phyloP scores from a whole-genome alignment of 2,113 vertebrate species.

The Scophthalmus maximus region DNA sequence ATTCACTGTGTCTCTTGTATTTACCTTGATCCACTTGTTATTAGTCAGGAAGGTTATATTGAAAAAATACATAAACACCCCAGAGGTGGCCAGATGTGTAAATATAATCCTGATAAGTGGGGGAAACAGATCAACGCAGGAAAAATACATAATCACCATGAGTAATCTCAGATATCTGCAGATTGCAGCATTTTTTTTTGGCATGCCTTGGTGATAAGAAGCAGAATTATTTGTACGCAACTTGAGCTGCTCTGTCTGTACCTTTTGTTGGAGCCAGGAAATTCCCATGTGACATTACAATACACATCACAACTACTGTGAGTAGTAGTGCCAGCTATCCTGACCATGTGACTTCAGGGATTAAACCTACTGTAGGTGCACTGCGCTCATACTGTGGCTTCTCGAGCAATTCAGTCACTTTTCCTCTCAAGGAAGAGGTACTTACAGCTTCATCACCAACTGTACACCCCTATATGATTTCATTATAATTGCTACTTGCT shows the following conservation, averaged over 20 bases:
- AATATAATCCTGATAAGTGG: constrained; percentile 10
- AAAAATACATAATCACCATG: constrained; percentile 6
- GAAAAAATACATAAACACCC: too few relatives aligned
- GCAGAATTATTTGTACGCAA: background rate
- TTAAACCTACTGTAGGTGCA: background rate
- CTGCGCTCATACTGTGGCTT: background rate
- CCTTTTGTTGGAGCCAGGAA: constrained; percentile 14
- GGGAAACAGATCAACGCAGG: constrained; percentile 5
- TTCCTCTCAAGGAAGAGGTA: background rate
- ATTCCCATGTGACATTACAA: constrained; percentile 29
- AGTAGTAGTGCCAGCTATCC: too few relatives aligned
- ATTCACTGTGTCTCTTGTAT: too few relatives aligned
- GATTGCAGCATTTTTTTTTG: background rate
- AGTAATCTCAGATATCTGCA: background rate
- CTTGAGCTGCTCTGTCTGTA: constrained; percentile 24
- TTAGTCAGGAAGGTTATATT: background rate
- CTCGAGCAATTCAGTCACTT: background rate
- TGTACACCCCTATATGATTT: background rate
- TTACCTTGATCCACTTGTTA: background rate
- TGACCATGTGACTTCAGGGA: background rate
- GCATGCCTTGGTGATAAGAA: constrained; percentile 15
- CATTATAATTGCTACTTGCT: background rate
- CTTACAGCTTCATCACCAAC: background rate
- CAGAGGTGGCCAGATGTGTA: background rate
- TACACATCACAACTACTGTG: constrained; percentile 23